Conservation (phyloP, 2,113 vertebrate genomes). For the Sakesphorus luctuosus region DNA sequence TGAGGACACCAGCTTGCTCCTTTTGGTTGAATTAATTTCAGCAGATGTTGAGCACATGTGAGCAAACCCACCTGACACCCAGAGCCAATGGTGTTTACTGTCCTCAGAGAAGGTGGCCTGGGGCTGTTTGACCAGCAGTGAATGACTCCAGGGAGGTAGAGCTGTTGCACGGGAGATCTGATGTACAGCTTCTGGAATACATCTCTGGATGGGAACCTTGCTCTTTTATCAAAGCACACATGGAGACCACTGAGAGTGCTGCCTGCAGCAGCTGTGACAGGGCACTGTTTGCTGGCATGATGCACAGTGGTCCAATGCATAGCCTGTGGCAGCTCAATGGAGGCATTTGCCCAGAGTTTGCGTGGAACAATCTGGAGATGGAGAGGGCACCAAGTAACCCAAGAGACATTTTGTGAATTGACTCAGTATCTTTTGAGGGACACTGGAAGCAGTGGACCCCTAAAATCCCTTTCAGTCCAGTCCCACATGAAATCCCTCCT, state of each 20-base stretch:
- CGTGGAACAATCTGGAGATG: not conserved
- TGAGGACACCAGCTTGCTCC: not conserved
- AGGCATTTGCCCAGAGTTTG: not conserved
- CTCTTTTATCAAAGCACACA: not conserved
- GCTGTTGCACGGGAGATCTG: not conserved
- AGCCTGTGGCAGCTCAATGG: not conserved
- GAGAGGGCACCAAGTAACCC: not conserved
- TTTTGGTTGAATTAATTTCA: not conserved
- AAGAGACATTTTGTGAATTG: not conserved
- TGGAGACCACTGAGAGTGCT: not conserved
- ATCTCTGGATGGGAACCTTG: not conserved
- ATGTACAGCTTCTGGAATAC: not conserved
- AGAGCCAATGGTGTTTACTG: not conserved
- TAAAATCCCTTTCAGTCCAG: not conserved
- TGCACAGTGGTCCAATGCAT: accelerated
- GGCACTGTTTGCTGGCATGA: not conserved
- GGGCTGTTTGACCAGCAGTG: not conserved
- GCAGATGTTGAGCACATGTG: not conserved
- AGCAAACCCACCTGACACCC: not conserved
- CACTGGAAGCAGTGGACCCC: not conserved
- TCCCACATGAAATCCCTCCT: not conserved
- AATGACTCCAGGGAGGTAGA: not conserved
- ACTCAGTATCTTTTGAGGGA: not conserved
- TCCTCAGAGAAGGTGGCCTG: not conserved
- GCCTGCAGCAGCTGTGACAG: not conserved